Conservation (phyloP, 2,113 vertebrate species). For the Hassar affinis region DNA sequence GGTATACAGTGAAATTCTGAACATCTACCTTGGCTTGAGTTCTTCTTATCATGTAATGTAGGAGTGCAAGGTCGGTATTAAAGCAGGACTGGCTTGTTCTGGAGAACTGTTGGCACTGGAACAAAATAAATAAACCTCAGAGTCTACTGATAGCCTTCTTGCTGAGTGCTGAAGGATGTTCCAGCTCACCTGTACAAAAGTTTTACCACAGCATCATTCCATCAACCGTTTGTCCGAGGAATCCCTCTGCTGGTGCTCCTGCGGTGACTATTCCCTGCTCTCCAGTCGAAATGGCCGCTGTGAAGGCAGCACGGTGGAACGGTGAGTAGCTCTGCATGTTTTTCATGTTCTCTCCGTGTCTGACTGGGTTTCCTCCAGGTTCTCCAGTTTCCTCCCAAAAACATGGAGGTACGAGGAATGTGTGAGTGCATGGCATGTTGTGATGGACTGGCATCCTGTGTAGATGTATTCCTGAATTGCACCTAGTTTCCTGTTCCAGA, state of each 20-base stretch:
- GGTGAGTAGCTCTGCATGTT: neutral
- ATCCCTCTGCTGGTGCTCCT: neutral
- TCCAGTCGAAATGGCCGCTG: neutral
- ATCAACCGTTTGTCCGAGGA: neutral
- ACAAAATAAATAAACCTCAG: neutral
- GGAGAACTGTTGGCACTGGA: neutral
- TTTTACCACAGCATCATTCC: neutral
- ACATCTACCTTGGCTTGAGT: neutral
- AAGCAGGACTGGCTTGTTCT: neutral
- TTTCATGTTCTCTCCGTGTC: neutral
- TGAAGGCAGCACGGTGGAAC: neutral
- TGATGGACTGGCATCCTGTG: neutral
- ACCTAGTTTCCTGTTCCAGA: neutral
- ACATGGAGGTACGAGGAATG: neutral
- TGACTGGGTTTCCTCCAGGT: neutral
- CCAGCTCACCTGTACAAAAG: neutral
- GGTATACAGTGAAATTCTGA: neutral
- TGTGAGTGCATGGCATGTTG: neutral
- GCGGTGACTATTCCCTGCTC: neutral
- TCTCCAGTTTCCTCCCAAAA: neutral
- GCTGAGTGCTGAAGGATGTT: neutral
- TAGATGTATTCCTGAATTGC: neutral
- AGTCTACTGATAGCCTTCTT: neutral
- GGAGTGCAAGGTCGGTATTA: neutral
- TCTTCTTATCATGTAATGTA: neutral